These are phyloP conservation scores for Carabus problematicus DNA, from an alignment of 2,888 invertebrate genomes.

Conservation along the genomic window DNA sequence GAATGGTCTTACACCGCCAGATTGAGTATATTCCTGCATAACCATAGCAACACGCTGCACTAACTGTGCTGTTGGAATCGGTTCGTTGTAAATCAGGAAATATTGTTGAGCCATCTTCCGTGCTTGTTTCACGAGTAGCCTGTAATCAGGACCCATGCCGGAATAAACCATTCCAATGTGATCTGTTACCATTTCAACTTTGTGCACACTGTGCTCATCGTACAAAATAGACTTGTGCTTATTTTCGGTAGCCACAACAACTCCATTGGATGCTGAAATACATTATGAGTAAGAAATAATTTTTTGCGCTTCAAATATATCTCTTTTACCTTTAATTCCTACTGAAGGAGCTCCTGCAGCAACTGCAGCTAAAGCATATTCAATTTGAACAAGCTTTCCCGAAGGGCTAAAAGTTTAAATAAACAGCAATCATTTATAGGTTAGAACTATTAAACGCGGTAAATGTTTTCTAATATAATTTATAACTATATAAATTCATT, in stretches of 20 bases:
- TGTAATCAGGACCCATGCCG: conserved; percentile 92
- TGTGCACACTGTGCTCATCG: conserved; percentile 96
- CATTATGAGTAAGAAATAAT: conserved; percentile 24
- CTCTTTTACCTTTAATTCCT: conserved; percentile 85
- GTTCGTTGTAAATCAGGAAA: conserved; percentile 87
- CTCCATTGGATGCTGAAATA: conserved; percentile 90
- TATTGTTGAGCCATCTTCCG: conserved; percentile 97
- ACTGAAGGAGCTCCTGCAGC: conserved; percentile 98
- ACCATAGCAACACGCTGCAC: conserved; percentile 96
- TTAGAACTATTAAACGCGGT: conserved; percentile 29
- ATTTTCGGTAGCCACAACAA: conserved; percentile 98
- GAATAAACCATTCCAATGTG: conserved; percentile 99
- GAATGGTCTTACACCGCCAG: conserved; percentile 98
- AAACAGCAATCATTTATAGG: conserved; percentile 44
- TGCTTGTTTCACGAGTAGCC: conserved; percentile 88
- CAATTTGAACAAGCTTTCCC: conserved; percentile 98
- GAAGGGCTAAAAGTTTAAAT: conserved; percentile 78
- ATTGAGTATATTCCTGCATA: conserved; percentile 99
- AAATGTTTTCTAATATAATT: conserved; percentile 12
- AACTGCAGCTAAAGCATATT: conserved; percentile 99
- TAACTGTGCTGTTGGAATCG: conserved; percentile 95
- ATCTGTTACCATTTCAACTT: conserved; percentile 94
- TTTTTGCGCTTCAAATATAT: neutral
- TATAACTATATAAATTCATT: conserved; percentile 25
- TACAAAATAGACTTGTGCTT: conserved; percentile 96